A percentile compares a stretch with the other conserved stretches of the same genome.
These are phyloP conservation scores for Catostylus mosaicus DNA, from an alignment of 30 jellyfish, hydroid and myxozoan species.

Conservation along the genomic window DNA sequence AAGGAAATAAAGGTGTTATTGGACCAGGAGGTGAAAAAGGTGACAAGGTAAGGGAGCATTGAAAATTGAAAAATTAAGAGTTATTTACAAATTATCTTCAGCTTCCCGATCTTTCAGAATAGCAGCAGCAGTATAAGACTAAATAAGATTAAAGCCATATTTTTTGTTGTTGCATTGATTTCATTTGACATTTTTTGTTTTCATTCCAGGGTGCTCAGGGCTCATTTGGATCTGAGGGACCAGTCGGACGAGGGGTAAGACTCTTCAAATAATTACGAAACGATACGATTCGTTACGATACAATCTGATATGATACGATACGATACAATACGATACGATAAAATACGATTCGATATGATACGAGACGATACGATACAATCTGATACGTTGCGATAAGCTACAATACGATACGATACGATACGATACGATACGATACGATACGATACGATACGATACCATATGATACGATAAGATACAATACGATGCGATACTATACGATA, in stretches of 20 bases:
- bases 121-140: too few relatives aligned
- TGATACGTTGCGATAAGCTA: too few relatives aligned
- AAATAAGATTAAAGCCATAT: too few relatives aligned
- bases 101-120: too few relatives aligned
- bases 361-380: too few relatives aligned
- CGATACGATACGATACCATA: too few relatives aligned
- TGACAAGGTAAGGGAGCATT: conserved; percentile 12
- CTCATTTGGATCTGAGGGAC: conserved; percentile 41
- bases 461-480: too few relatives aligned
- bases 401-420: too few relatives aligned
- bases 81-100: neutral
- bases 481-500: too few relatives aligned
- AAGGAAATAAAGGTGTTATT: conserved; percentile 30
- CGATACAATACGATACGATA: neutral
- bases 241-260: conserved; percentile 38
- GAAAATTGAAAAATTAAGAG: neutral
- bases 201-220: conserved; percentile 63
- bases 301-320: neutral
- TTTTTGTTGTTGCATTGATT: neutral
- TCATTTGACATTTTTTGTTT: neutral
- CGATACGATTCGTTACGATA: neutral
- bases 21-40: conserved; percentile 36
- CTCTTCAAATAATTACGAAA: neutral
- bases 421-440: too few relatives aligned
- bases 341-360: neutral